Evolutionary conservation across 2,113 vertebrate species (phyloP), one percentile per base, ranked within the genome.

Genomic region (Puffinus mauretanicus): DNA sequence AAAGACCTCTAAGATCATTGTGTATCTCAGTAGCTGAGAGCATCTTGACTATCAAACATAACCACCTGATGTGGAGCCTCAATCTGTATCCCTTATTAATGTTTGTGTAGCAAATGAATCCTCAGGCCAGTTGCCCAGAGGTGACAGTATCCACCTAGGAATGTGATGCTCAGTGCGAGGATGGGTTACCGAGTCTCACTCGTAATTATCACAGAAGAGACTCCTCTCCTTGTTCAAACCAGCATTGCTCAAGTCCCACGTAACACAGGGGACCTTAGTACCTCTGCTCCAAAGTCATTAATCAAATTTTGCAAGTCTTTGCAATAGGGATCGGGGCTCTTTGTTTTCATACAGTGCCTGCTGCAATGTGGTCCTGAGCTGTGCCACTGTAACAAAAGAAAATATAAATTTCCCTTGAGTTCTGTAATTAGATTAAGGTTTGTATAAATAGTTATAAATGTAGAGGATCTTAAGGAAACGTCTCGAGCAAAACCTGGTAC

Each of bases 341-440:
- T 91, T 83, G 29, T 42, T 90, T 84, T 71, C 8, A 0, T 42
- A 42, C 29, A 18, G 51, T 36, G 47, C 21, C 65, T 70, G 70
- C 51, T 78, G 55, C 73, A 51, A 11, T 13, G 49, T 77, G 24
- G 42, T 69, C 71, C 71, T 52, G 71, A 65, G 61, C 66, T 88
- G 36, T 70, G 66, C 62, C 72, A 32, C 46, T 2, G 3, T 46
- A 83, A 80, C 57, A 61, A 75, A 83, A 55, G 52, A 40, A 75
- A 86, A 80, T 10, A 61, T 4, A 18, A 52, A 93, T 89, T 96
- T 97, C 92, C 82, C 82, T 91, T 70, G 93, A 96, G 93, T 47
- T 73, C 66, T 91, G 85, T 95, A 95, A 97, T 97, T 96, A 96
- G 96, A 82, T 84, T 93, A 64, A 86, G 26, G 57, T 81, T 92